Percentiles rank a stretch among this genome's conserved stretches.
Evolutionary conservation across 2,888 invertebrate genomes (phyloP).

Genomic region (Poecilobothrus nobilitatus): DNA sequence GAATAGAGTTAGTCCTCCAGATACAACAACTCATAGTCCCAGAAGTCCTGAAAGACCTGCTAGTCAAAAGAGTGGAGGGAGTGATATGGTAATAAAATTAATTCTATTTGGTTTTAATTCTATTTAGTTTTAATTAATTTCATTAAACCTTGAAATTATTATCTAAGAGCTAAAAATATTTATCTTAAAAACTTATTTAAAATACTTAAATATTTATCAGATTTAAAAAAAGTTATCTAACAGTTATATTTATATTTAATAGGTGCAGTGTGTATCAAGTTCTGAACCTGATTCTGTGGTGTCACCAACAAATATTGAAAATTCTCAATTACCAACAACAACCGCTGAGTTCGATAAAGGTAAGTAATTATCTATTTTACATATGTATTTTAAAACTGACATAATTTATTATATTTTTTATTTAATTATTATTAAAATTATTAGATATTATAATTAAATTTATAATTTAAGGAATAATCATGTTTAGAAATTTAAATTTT

Average conservation of each 20-base stretch:
- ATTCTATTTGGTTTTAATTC: neutral
- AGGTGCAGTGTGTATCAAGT: slow-evolving; percentile 83
- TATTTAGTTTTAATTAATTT: slow-evolving; percentile 7
- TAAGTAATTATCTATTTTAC: slow-evolving; percentile 24
- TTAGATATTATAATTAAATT: too few species aligned
- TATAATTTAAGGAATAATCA: too few species aligned
- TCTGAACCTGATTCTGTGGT: slow-evolving; percentile 69
- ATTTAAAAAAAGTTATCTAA: neutral
- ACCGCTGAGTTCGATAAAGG: slow-evolving; percentile 40
- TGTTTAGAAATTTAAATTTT: too few species aligned
- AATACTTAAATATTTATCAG: neutral
- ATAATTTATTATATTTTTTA: neutral
- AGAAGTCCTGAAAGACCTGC: slow-evolving; percentile 50
- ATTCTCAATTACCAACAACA: slow-evolving; percentile 41
- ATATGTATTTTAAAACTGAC: neutral
- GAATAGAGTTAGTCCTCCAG: slow-evolving; percentile 59
- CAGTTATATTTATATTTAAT: slow-evolving; percentile 46
- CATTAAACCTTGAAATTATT: too few species aligned
- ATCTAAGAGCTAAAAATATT: neutral
- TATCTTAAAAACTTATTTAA: neutral
- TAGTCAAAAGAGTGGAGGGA: slow-evolving; percentile 42
- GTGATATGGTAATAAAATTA: slow-evolving; percentile 39
- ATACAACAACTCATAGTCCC: slow-evolving; percentile 79
- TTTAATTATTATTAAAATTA: neutral
- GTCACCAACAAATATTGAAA: slow-evolving; percentile 39